Evolutionary conservation across 2,888 invertebrate genomes (phyloP).

Genomic region (Pterostichus niger): DNA sequence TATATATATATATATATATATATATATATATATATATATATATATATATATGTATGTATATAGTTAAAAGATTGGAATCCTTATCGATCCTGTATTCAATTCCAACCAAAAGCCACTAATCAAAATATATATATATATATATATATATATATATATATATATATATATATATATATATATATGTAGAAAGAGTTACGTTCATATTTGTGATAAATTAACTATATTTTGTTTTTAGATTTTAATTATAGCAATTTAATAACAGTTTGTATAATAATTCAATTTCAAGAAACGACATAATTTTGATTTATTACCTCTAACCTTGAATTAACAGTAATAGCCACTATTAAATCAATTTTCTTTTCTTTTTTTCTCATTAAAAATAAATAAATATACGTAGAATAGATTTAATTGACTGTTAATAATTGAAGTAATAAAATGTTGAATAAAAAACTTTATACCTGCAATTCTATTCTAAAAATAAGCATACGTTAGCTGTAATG

Average conservation of each 20-base stretch:
- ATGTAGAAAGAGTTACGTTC: too few relatives aligned
- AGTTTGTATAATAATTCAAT: constrained; percentile 14
- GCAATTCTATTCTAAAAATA: constrained; percentile 33
- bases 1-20: too few relatives aligned
- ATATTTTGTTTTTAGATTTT: background rate
- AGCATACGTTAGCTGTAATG: constrained; percentile 22
- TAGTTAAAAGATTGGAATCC: too few relatives aligned
- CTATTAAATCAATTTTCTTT: constrained; percentile 47
- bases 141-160: too few relatives aligned
- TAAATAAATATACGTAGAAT: constrained; percentile 40
- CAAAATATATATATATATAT: too few relatives aligned
- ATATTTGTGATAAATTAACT: background rate
- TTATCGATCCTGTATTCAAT: too few relatives aligned
- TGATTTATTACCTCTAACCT: constrained; percentile 45
- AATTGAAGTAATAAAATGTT: constrained; percentile 39
- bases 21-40: too few relatives aligned
- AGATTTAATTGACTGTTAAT: constrained; percentile 50
- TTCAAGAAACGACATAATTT: constrained; percentile 34
- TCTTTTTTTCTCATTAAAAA: constrained; percentile 32
- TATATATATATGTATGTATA: too few relatives aligned
- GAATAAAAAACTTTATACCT: constrained; percentile 32
- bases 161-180: too few relatives aligned
- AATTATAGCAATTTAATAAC: constrained; percentile 15
- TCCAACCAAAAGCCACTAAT: too few relatives aligned
- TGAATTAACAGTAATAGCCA: constrained; percentile 34